These are phyloP conservation scores for Stenurella melanura DNA, from an alignment of 2,888 invertebrate species.

Conservation along the genomic window DNA sequence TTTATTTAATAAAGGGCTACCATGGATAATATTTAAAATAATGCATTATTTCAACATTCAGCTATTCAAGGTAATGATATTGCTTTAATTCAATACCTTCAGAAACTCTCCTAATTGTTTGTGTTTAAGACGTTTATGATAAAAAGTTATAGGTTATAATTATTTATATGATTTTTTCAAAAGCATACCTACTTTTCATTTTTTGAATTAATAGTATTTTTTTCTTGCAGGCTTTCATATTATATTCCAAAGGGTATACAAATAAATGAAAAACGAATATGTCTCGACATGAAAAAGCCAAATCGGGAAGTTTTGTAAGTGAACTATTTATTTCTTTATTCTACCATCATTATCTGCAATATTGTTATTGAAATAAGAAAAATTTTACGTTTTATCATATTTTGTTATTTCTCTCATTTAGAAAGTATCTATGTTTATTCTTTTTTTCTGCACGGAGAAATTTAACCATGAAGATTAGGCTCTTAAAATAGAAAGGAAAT, in stretches of 20 bases:
- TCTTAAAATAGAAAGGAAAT: no score
- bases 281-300: constrained; percentile 80
- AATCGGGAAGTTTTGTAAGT: constrained; percentile 80
- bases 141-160: neutral
- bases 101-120: neutral
- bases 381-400: neutral
- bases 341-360: neutral
- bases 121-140: neutral
- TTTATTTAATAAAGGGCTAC: neutral
- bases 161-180: no score
- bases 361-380: neutral
- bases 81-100: neutral
- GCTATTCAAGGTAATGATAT: constrained; percentile 10
- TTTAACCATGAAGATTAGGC: no score
- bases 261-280: constrained; percentile 65
- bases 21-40: neutral
- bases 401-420: no score
- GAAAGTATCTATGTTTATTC: no score
- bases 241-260: constrained; percentile 35
- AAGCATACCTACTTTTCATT: constrained; percentile 12
- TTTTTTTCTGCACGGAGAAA: no score
- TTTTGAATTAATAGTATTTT: constrained; percentile 14
- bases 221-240: constrained; percentile 34
- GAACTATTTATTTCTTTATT: constrained; percentile 47
- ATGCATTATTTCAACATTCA: neutral